Base-by-base conservation (phyloP, 2,797 vertebrate genomes). In the Scleropages formosus region DNA sequence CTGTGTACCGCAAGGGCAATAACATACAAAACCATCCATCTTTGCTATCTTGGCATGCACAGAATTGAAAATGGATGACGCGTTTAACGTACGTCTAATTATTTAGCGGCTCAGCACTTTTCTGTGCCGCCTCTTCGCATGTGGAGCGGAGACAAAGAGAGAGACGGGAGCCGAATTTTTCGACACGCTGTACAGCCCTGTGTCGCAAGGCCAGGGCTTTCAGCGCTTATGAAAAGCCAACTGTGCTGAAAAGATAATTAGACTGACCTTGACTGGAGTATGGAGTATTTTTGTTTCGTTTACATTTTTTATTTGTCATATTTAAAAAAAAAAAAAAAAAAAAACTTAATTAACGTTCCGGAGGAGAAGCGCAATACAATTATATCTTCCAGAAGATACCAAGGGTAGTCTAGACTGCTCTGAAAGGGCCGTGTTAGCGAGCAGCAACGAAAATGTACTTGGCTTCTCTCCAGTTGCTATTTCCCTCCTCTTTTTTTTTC, bases 401-500 rank as follows among this genome's bases (percentile, higher is more conserved):
- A 72, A 73, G 74, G 44, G 51, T 27, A 0, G 74, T 81, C 78
- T 79, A 75, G 77, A 71, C 72, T 18, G 61, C 71, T 74, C 64
- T 74, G 74, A 77, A 78, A 18, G 59, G 61, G 62, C 70, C 79
- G 76, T 64, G 63, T 74, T 68, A 60, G 72, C 70, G 76, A 78
- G 72, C 71, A 78, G 80, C 78, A 80, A 74, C 75, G 63, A 81
- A 78, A 75, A 71, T 58, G 66, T 72, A 67, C 77, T 75, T 79
- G 79, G 82, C 79, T 77, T 60, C 11, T 20, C 20, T 79, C 79
- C 69, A 78, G n/a, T 77, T 74, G 76, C 46, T 27, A 22, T 49
- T 27, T 59, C 64, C 68, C 49, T 60, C 53, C 22, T 63, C 27
- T 56, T 56, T 56, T 56, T 56, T 56, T 10, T 56, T 53, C 18